Conservation (phyloP, 2,113 vertebrate species). For the Bungarus multicinctus region DNA sequence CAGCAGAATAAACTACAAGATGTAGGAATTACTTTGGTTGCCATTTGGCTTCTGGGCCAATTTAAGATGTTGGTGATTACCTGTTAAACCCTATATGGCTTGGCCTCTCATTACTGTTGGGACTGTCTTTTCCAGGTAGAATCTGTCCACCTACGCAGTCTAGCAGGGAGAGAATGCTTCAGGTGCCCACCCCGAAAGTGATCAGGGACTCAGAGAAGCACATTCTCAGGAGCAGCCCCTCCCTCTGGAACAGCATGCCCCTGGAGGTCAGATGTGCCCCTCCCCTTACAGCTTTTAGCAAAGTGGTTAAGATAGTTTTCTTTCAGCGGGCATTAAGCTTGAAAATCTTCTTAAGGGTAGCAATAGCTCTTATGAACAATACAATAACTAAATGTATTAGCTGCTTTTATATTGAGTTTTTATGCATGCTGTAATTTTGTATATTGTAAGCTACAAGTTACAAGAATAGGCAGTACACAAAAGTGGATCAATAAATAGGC, state of each 20-base stretch:
- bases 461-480: neutral
- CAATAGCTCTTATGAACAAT: neutral
- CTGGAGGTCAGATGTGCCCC: neutral
- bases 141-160: neutral
- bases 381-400: neutral
- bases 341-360: neutral
- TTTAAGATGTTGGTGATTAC: neutral
- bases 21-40: neutral
- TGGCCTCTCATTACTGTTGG: neutral
- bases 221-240: neutral
- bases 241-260: neutral
- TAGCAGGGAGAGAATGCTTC: neutral
- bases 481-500: neutral
- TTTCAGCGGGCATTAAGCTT: neutral
- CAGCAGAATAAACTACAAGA: neutral
- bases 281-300: neutral
- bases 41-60: neutral
- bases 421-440: neutral
- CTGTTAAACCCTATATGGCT: neutral
- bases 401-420: neutral
- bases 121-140: neutral
- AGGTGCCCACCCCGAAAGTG: neutral
- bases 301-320: neutral
- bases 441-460: neutral
- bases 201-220: neutral